Evolutionary conservation across 2,888 invertebrate genomes (phyloP).

Genomic region (Hydriomena furcata): DNA sequence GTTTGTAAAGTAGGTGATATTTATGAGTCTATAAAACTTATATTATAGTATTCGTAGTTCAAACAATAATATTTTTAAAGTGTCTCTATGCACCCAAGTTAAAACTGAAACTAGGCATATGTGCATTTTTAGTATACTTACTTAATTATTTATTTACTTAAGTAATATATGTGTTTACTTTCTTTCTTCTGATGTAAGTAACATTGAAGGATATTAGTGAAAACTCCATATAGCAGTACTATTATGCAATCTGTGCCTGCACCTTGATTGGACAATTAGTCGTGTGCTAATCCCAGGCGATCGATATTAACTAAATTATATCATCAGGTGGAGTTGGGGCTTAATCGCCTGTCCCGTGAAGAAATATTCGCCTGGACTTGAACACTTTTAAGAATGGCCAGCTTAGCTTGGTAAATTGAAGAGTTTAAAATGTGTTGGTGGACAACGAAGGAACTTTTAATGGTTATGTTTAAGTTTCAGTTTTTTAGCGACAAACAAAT

Average conservation of each 20-base stretch:
- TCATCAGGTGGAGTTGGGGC: constrained; percentile 59
- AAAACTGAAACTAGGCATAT: too few species aligned
- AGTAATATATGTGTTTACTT: too few species aligned
- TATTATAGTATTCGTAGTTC: too few species aligned
- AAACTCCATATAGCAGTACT: neutral
- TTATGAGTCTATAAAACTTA: too few species aligned
- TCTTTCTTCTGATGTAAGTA: too few species aligned
- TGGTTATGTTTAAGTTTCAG: constrained; percentile 2
- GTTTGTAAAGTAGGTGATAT: too few species aligned
- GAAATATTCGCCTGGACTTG: constrained; percentile 23
- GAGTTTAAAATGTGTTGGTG: constrained; percentile 16
- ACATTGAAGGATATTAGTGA: constrained; percentile 2
- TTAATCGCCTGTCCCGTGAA: constrained; percentile 36
- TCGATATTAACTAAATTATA: constrained; percentile 77
- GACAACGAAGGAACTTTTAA: neutral
- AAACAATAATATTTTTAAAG: too few species aligned
- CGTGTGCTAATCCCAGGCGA: constrained; percentile 70
- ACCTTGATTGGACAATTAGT: constrained; percentile 84
- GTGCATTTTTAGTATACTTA: too few species aligned
- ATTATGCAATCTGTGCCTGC: constrained; percentile 78
- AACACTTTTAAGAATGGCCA: constrained; percentile 22
- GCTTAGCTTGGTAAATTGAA: constrained; percentile 23
- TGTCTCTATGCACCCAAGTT: too few species aligned
- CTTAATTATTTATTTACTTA: too few species aligned
- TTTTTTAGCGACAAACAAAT: neutral